Conservation (phyloP, 2,797 vertebrate genomes). For the Sarcophilus harrisii region DNA sequence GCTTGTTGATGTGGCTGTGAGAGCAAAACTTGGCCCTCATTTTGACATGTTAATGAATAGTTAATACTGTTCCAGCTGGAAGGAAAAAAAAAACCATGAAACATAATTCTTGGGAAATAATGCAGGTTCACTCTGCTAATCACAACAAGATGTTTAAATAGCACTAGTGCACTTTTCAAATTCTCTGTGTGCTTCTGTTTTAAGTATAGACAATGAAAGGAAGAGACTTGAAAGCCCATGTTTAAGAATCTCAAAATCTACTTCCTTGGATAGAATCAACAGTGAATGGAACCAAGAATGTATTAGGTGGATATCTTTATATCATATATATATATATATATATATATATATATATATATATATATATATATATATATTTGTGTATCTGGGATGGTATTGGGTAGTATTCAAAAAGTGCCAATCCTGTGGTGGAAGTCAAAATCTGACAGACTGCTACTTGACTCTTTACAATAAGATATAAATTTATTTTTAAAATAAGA, state of each 20-base stretch:
- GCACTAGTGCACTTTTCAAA: conserved; percentile 37
- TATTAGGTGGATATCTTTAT: background rate
- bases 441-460: background rate
- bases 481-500: background rate
- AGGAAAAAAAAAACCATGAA: conserved; percentile 43
- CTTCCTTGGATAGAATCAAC: background rate
- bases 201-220: background rate
- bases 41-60: conserved; percentile 25
- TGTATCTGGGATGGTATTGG: background rate
- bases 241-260: background rate
- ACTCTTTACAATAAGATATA: background rate
- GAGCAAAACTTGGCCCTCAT: conserved; percentile 29
- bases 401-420: background rate
- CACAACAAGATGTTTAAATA: conserved; percentile 32
- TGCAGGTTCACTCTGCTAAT: conserved; percentile 18
- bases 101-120: conserved; percentile 29
- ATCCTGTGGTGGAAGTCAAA: background rate
- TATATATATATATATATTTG: too few relatives aligned
- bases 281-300: background rate
- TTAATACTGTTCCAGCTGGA: conserved; percentile 42
- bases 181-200: conserved; percentile 19
- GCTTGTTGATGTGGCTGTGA: background rate
- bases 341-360: too few relatives aligned
- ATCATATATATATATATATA: background rate
- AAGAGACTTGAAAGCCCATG: background rate